These are phyloP conservation scores for Caenorhabditis zanzibari DNA, from an alignment of 2,888 invertebrate genomes.

Conservation along the genomic window DNA sequence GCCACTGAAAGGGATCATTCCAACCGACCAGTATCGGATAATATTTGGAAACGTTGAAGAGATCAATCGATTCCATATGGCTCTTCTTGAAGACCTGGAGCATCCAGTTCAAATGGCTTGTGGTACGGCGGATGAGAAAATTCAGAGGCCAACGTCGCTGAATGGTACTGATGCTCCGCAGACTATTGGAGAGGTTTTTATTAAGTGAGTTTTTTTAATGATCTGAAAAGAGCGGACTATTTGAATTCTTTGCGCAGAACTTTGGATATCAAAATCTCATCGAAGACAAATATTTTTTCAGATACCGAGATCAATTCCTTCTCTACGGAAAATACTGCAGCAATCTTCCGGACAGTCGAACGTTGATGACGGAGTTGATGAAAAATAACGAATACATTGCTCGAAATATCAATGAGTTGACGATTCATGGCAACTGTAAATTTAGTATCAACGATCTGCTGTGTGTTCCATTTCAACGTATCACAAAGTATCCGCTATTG, in stretches of 20 bases:
- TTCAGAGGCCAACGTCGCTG: conserved; percentile 60
- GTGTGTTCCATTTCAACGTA: conserved; percentile 98
- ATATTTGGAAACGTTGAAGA: conserved; percentile 94
- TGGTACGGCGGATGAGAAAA: conserved; percentile 42
- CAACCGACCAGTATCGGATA: conserved; percentile 88
- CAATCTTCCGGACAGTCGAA: conserved; percentile 93
- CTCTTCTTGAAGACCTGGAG: conserved; percentile 72
- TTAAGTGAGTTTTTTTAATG: conserved; percentile 85
- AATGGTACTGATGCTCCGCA: conserved; percentile 4
- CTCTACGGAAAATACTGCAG: conserved; percentile 97
- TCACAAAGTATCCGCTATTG: conserved; percentile 96
- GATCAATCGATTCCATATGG: conserved; percentile 68
- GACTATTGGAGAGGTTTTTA: conserved; percentile 90
- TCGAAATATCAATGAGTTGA: conserved; percentile 89
- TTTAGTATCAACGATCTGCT: conserved; percentile 96
- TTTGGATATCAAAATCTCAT: too few relatives aligned
- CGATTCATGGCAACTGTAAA: conserved; percentile 90
- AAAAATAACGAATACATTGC: conserved; percentile 36
- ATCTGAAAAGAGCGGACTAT: background rate
- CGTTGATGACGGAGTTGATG: conserved; percentile 85
- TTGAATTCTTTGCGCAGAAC: background rate
- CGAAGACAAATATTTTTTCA: conserved; percentile 46
- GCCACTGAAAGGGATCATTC: conserved; percentile 87
- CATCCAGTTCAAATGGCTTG: conserved; percentile 71
- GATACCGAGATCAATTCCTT: conserved; percentile 93